Percentiles rank a stretch among this genome's conserved stretches.
phyloP scores from a whole-genome alignment of 1,140 invertebrate genomes.

The Drosophila carrolli region DNA sequence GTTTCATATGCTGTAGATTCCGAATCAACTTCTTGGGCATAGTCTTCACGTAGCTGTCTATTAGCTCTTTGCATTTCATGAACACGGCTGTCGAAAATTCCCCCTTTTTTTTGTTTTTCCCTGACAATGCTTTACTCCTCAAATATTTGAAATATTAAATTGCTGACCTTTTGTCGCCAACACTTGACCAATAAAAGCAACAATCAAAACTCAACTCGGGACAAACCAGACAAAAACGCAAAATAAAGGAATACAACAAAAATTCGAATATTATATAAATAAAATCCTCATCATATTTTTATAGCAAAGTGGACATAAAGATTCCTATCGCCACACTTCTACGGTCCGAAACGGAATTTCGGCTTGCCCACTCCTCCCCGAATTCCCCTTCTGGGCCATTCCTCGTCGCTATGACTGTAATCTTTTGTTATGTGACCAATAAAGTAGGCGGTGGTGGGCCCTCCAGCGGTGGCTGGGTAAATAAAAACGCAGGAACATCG shows the following conservation, averaged over 20 bases:
- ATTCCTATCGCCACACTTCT: constrained; percentile 52
- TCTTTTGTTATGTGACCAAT: constrained; percentile 81
- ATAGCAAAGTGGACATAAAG: constrained; percentile 76
- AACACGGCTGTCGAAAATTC: constrained; percentile 33
- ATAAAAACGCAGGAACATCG: constrained; percentile 38
- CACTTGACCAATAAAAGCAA: constrained; percentile 41
- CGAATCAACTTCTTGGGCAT: neutral
- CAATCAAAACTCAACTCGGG: constrained; percentile 45
- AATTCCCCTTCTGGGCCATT: constrained; percentile 8
- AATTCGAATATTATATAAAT: constrained; percentile 55
- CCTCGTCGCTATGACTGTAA: constrained; percentile 43
- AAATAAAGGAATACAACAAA: constrained; percentile 29
- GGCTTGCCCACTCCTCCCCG: neutral
- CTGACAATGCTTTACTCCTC: too few relatives aligned
- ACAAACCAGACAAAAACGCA: constrained; percentile 20
- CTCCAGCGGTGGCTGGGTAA: constrained; percentile 38
- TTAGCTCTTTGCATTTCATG: constrained; percentile 57
- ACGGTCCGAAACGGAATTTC: constrained; percentile 51
- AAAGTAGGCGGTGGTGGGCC: constrained; percentile 70
- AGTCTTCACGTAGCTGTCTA: constrained; percentile 8
- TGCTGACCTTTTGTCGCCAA: constrained; percentile 30
- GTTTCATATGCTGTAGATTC: constrained; percentile 2
- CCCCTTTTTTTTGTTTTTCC: neutral
- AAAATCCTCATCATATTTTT: constrained; percentile 79
- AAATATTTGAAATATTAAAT: constrained; percentile 16